Evolutionary conservation across 2,888 invertebrate genomes (phyloP).

Genomic region (Quadriops clusia): DNA sequence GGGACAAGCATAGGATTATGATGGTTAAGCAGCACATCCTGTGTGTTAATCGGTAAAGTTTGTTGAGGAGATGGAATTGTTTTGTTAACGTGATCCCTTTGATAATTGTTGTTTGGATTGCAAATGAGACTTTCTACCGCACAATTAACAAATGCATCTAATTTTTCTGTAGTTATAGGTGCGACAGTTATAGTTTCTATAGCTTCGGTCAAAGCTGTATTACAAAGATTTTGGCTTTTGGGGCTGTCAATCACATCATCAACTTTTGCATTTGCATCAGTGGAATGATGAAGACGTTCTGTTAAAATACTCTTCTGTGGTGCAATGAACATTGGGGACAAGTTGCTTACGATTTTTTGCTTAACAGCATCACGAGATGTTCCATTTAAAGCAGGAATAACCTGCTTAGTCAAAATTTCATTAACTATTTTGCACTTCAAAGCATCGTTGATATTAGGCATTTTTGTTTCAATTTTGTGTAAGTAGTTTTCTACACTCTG

Average conservation of each 20-base stretch:
- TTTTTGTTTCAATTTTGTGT: conserved; percentile 38
- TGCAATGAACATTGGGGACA: no score
- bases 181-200: conserved; percentile 23
- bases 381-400: no score
- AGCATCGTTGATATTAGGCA: conserved; percentile 10
- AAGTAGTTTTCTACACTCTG: conserved; percentile 49
- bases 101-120: conserved; percentile 24
- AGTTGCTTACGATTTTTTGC: no score
- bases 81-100: conserved; percentile 16
- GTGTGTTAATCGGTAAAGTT: conserved; percentile 23
- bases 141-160: conserved; percentile 50
- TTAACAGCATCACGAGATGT: no score
- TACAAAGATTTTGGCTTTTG: no score
- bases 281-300: no score
- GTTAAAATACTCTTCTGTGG: no score
- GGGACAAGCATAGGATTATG: conserved; percentile 24
- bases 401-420: no score
- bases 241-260: no score
- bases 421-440: no score
- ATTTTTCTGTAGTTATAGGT: conserved; percentile 35
- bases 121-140: conserved; percentile 42
- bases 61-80: conserved; percentile 18
- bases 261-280: no score
- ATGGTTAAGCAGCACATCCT: conserved; percentile 34
- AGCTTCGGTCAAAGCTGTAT: no score